phyloP scores from a whole-genome alignment of 2,888 invertebrate genomes.

The Drosophila basisetae region DNA sequence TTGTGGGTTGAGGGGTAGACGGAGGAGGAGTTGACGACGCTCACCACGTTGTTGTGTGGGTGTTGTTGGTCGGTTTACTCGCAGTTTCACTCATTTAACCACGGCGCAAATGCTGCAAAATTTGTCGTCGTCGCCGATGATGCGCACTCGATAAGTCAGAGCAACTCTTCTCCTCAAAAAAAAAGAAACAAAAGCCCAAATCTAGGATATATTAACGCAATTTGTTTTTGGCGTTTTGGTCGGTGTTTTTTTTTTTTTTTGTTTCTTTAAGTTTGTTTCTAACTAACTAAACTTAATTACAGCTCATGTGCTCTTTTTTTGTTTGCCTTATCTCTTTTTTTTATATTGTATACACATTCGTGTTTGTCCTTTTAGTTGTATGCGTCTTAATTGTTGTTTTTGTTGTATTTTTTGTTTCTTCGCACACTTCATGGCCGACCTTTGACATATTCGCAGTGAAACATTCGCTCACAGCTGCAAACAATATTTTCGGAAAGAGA shows the following conservation, averaged over 20 bases:
- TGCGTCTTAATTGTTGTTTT: slow-evolving; percentile 50
- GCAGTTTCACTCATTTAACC: slow-evolving; percentile 52
- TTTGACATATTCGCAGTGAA: slow-evolving; percentile 83
- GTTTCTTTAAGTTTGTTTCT: slow-evolving; percentile 54
- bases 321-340: slow-evolving; percentile 60
- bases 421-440: slow-evolving; percentile 81
- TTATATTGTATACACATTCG: slow-evolving; percentile 56
- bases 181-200: not conserved
- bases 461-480: slow-evolving; percentile 81
- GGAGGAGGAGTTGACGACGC: slow-evolving; percentile 7
- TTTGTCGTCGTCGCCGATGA: slow-evolving; percentile 7
- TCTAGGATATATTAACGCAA: slow-evolving; percentile 30
- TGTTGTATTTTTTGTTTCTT: slow-evolving; percentile 49
- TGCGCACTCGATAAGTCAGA: slow-evolving; percentile 16
- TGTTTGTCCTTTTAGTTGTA: slow-evolving; percentile 63
- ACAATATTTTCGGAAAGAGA: slow-evolving; percentile 13
- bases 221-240: slow-evolving; percentile 40
- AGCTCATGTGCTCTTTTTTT: slow-evolving; percentile 68
- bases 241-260: slow-evolving; percentile 18
- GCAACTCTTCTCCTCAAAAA: not conserved
- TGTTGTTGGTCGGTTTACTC: slow-evolving; percentile 23
- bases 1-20: not conserved
- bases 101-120: slow-evolving; percentile 39
- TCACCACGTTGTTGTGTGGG: slow-evolving; percentile 25
- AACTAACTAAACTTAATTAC: slow-evolving; percentile 80